These are phyloP conservation scores for Pristionchus mayeri DNA, from an alignment of 2,888 invertebrate species.

Conservation along the genomic window DNA sequence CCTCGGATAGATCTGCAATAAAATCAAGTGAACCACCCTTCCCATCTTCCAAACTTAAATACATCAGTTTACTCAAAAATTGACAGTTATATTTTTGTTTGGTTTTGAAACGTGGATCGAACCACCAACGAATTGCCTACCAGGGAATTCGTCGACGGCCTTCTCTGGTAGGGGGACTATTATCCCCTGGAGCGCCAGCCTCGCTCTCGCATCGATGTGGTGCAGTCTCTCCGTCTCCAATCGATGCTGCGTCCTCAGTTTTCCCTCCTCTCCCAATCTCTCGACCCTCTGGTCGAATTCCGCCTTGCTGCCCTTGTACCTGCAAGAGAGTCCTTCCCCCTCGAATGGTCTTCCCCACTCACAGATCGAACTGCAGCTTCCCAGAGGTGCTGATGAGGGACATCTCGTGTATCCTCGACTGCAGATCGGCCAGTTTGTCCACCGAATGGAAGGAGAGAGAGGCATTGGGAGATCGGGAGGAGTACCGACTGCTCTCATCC, in stretches of 20 bases:
- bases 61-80: no score
- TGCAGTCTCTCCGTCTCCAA: neutral
- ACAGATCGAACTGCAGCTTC: neutral
- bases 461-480: neutral
- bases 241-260: conserved; percentile 14
- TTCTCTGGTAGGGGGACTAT: conserved; percentile 51
- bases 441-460: conserved; percentile 20
- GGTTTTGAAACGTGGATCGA: no score
- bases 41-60: no score
- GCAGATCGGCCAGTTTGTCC: conserved; percentile 11
- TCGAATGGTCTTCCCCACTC: neutral
- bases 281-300: neutral
- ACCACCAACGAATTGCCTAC: no score
- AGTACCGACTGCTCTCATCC: neutral
- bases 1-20: conserved; percentile 62
- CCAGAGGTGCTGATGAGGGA: neutral
- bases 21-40: no score
- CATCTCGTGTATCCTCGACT: conserved; percentile 2
- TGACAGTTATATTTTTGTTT: no score
- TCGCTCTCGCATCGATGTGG: conserved; percentile 17
- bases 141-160: conserved; percentile 54
- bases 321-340: no score
- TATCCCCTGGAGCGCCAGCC: conserved; percentile 53
- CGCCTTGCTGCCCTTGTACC: conserved; percentile 35
- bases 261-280: conserved; percentile 3